Conservation (phyloP, 2,113 vertebrate species). For the Anhinga anhinga region DNA sequence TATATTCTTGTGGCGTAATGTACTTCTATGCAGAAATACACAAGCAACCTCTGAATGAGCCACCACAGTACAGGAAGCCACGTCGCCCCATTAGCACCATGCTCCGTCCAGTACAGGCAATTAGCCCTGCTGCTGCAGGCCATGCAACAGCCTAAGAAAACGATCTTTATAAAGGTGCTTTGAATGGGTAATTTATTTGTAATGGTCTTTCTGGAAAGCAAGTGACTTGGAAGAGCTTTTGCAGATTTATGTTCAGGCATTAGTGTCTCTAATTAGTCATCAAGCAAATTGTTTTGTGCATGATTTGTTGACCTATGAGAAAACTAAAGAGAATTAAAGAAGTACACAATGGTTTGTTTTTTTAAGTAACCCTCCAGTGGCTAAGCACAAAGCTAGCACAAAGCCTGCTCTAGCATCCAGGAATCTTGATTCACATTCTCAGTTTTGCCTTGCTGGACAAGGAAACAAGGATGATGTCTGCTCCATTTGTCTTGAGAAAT, state of each 20-base stretch:
- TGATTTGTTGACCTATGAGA: neutral
- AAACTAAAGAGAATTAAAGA: neutral
- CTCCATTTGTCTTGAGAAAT: neutral
- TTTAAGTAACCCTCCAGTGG: neutral
- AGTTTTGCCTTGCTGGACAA: neutral
- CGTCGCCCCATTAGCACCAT: fast-evolving
- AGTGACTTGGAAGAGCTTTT: neutral
- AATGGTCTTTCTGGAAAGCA: neutral
- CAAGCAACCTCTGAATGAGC: neutral
- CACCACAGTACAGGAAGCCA: neutral
- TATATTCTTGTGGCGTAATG: neutral
- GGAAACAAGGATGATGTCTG: neutral
- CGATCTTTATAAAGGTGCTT: neutral
- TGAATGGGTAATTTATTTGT: neutral
- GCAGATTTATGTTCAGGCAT: neutral
- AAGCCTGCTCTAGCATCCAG: neutral
- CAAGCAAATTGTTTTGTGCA: neutral
- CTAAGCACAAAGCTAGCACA: neutral
- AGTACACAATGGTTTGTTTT: neutral
- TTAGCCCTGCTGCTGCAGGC: neutral
- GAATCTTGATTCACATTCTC: neutral
- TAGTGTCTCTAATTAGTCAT: neutral
- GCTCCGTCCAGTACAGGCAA: neutral
- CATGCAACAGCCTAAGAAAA: neutral
- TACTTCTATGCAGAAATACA: neutral